Evolutionary conservation across 2,113 vertebrate species (phyloP).

Genomic region (Chloropsis hardwickii): DNA sequence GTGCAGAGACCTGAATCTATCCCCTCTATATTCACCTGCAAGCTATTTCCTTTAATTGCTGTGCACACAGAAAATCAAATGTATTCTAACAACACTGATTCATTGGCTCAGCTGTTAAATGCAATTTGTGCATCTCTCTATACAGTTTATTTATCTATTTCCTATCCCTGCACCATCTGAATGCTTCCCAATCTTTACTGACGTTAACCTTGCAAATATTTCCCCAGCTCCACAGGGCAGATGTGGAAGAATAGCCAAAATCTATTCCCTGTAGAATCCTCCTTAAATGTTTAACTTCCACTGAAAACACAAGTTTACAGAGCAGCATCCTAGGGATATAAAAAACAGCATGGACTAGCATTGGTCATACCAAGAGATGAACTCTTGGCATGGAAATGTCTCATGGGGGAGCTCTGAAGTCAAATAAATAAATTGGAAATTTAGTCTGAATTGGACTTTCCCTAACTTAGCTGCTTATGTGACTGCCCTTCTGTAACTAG

Average conservation of each 20-base stretch:
- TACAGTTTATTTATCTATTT: conserved; percentile 18
- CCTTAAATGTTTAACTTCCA: conserved; percentile 18
- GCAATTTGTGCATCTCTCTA: conserved; percentile 12
- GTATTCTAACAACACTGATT: conserved; percentile 46
- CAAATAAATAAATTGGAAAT: not conserved
- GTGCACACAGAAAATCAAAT: conserved; percentile 52
- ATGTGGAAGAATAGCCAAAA: not conserved
- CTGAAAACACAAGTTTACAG: not conserved
- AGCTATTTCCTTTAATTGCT: conserved; percentile 58
- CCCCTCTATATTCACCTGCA: conserved; percentile 46
- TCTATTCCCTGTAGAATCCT: not conserved
- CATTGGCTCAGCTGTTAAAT: conserved; percentile 57
- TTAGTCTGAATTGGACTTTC: not conserved
- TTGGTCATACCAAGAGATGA: not conserved
- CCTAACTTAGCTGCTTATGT: not conserved
- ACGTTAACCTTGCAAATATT: not conserved
- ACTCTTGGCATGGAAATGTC: not conserved
- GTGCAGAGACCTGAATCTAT: conserved; percentile 40
- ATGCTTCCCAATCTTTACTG: not conserved
- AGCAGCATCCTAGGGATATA: not conserved
- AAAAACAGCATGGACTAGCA: not conserved
- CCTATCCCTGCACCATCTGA: conserved; percentile 11
- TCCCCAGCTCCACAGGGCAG: not conserved
- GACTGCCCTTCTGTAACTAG: not conserved
- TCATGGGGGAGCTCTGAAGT: not conserved